Evolutionary conservation across 2,888 invertebrate genomes (phyloP).

Genomic region (Melanotus villosus): DNA sequence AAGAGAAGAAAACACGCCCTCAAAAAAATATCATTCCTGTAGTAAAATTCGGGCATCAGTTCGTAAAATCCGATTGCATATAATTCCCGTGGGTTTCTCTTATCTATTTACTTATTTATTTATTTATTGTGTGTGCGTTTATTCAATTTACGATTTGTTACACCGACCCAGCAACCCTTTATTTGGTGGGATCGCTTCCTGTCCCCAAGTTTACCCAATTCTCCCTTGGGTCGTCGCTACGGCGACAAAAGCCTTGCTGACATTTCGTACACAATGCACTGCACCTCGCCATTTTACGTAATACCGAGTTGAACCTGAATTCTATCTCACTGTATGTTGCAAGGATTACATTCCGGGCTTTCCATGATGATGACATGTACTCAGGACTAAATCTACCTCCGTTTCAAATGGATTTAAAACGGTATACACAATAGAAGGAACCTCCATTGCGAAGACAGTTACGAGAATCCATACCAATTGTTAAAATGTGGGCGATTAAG

Average conservation of each 20-base stretch:
- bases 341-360: conserved; percentile 13
- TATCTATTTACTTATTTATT: conserved; percentile 14
- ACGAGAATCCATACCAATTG: no score
- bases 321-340: not conserved
- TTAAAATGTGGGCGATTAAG: no score
- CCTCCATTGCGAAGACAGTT: no score
- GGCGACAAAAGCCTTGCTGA: not conserved
- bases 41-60: not conserved
- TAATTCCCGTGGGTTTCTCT: conserved; percentile 5
- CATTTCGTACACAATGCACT: conserved; percentile 16
- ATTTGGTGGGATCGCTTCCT: not conserved
- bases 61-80: conserved; percentile 4
- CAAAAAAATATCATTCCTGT: no score
- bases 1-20: no score
- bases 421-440: not conserved
- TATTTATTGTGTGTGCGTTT: conserved; percentile 20
- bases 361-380: conserved; percentile 6
- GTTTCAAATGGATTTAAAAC: not conserved
- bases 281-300: conserved; percentile 18
- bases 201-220: conserved; percentile 9
- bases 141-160: conserved; percentile 19
- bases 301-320: conserved; percentile 13
- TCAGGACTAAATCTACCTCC: not conserved
- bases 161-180: conserved; percentile 6
- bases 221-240: not conserved